These are phyloP conservation scores for Eidolon helvum DNA, from an alignment of 2,113 vertebrate species.

Conservation along the genomic window DNA sequence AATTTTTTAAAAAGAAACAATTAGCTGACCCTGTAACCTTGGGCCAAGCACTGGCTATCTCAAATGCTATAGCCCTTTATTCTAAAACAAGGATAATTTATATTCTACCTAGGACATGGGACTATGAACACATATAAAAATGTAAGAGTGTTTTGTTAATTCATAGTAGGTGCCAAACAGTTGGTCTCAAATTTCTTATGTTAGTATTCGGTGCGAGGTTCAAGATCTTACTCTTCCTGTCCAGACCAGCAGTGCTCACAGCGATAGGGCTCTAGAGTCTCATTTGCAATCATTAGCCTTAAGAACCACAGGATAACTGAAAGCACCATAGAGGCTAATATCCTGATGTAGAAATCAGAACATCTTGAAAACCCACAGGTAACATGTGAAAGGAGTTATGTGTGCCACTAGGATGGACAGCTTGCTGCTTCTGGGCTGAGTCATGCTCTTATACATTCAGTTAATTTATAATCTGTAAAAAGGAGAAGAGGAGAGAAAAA, in stretches of 20 bases:
- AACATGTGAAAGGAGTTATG: conserved; percentile 37
- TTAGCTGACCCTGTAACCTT: background rate
- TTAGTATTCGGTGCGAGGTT: background rate
- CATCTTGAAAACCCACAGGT: conserved; percentile 66
- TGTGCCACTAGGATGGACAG: background rate
- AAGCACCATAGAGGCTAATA: conserved; percentile 4
- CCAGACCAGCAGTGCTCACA: background rate
- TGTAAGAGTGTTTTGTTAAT: background rate
- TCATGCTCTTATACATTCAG: background rate
- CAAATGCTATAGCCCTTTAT: background rate
- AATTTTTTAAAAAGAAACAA: background rate
- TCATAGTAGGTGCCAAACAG: background rate
- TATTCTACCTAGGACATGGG: background rate
- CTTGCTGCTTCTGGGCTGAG: background rate
- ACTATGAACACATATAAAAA: background rate
- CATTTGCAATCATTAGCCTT: conserved; percentile 57
- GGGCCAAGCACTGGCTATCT: background rate
- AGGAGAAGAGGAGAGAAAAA: too few species aligned
- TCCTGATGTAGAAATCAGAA: conserved; percentile 49
- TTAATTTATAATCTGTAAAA: conserved; percentile 14
- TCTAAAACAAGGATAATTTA: background rate
- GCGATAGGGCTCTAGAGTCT: background rate
- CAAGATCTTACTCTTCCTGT: background rate
- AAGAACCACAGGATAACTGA: conserved; percentile 43
- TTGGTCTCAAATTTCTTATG: background rate